A percentile compares a stretch with the other conserved stretches of the same genome.
phyloP scores from a whole-genome alignment of 2,797 vertebrate genomes.

The Siniperca scherzeri region DNA sequence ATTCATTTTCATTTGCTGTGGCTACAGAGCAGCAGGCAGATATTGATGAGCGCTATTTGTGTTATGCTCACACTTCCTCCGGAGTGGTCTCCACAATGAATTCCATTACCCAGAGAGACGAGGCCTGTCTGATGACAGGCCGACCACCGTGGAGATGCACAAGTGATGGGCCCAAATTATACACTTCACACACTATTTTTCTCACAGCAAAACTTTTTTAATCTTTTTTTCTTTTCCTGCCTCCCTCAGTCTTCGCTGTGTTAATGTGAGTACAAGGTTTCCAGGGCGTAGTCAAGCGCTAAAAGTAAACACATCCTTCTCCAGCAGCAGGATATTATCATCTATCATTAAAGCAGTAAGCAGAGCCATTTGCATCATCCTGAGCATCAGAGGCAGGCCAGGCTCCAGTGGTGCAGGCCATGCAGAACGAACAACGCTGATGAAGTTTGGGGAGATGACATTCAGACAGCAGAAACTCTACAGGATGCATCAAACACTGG shows the following conservation, averaged over 20 bases:
- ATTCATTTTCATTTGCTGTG: slow-evolving; percentile 70
- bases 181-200: slow-evolving; percentile 40
- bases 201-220: neutral
- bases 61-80: slow-evolving; percentile 63
- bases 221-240: neutral
- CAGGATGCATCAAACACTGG: slow-evolving; percentile 22
- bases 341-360: slow-evolving; percentile 66
- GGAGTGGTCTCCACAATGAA: slow-evolving; percentile 58
- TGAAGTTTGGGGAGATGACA: slow-evolving; percentile 49
- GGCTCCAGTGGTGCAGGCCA: slow-evolving; percentile 37
- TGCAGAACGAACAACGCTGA: slow-evolving; percentile 44
- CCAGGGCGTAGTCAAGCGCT: slow-evolving; percentile 32
- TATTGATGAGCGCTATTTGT: slow-evolving; percentile 73
- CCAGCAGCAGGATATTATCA: slow-evolving; percentile 59
- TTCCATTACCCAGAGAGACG: slow-evolving; percentile 59
- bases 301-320: slow-evolving; percentile 69
- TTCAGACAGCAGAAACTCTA: slow-evolving; percentile 28
- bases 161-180: slow-evolving; percentile 62
- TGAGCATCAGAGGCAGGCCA: slow-evolving; percentile 37
- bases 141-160: slow-evolving; percentile 38
- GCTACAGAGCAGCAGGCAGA: slow-evolving; percentile 66
- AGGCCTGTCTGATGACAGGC: slow-evolving; percentile 41
- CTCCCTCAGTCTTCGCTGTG: neutral
- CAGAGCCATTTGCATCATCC: slow-evolving; percentile 58
- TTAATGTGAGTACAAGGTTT: slow-evolving; percentile 42